Evolutionary conservation across 1,140 invertebrate genomes (phyloP), one percentile per base, ranked within the genome.

Genomic region (Periplaneta americana): DNA sequence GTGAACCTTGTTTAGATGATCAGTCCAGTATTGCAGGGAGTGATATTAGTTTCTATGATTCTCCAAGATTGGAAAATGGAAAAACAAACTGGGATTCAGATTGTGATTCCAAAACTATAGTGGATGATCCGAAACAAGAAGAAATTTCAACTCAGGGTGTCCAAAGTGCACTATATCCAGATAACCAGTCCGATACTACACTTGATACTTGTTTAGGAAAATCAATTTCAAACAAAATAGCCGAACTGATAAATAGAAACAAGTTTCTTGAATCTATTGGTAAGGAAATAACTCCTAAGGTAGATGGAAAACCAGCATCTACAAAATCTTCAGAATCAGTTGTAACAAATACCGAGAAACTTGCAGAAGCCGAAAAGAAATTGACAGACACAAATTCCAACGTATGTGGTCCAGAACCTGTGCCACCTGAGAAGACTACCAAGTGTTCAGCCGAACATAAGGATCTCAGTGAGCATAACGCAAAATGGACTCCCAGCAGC

Each of bases 151-250:
- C 32, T 28, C 18, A 66, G 22, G n/a, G 17, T 31, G 57, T 36
- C 11, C 34, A 75, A 15, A 31, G 48, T 66, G 35, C 57, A n/a
- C 31, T 17, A 31, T 48, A 28, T 81, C 31, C 36, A 74, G 76
- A 31, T 15, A 75, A 81, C 36, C 36, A 76, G 32, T 39, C 33
- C 28, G 34, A 81, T 28, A 75, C 22, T 31, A 22, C 15, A 37
- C 33, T 5, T 77, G 80, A 81, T 15, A 37, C 11, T 17, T 74
- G 74, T 80, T 37, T 80, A 75, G 80, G 80, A 18, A 80, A 80
- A 75, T 74, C 80, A 37, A 80, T 80, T 66, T 80, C 80, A 13
- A 74, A 74, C 34, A 81, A 57, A 81, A 81, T 81, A 36, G n/a
- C 75, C 31, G 76, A 35, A 37, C 75, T 77, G 22, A 81, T 81